A percentile compares a stretch with the other conserved stretches of the same genome.
phyloP scores from a whole-genome alignment of 2,888 invertebrate genomes.

The Mamestra brassicae region DNA sequence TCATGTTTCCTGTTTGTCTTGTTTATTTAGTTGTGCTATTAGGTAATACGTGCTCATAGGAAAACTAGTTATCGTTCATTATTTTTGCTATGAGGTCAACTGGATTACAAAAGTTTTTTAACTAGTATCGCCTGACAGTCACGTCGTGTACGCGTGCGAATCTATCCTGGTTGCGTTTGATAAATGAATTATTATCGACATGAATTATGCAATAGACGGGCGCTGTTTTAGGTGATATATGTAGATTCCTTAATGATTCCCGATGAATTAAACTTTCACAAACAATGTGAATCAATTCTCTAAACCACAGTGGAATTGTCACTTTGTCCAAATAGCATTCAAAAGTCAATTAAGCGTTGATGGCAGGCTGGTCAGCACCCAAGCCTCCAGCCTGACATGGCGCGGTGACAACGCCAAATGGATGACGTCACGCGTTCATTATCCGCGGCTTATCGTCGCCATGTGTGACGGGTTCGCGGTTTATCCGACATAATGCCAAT shows the following conservation, averaged over 20 bases:
- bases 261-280: background rate
- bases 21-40: constrained; percentile 56
- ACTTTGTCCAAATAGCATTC: background rate
- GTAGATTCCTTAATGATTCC: background rate
- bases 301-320: background rate
- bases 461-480: constrained; percentile 11
- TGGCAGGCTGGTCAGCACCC: background rate
- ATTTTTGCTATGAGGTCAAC: constrained; percentile 29
- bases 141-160: constrained; percentile 13
- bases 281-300: background rate
- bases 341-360: constrained; percentile 10
- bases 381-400: background rate
- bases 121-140: background rate
- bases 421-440: constrained; percentile 44
- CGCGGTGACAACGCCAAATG: constrained; percentile 7
- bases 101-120: constrained; percentile 1
- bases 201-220: background rate
- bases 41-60: constrained; percentile 49
- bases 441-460: constrained; percentile 33
- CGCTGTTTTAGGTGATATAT: background rate
- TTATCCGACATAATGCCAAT: constrained; percentile 7
- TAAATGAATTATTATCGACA: constrained; percentile 11
- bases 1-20: constrained; percentile 58
- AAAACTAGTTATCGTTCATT: constrained; percentile 40
- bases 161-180: constrained; percentile 3